phyloP scores from a whole-genome alignment of 35 echinoderm and acorn worm genomes.

The Strongylocentrotus purpuratus region DNA sequence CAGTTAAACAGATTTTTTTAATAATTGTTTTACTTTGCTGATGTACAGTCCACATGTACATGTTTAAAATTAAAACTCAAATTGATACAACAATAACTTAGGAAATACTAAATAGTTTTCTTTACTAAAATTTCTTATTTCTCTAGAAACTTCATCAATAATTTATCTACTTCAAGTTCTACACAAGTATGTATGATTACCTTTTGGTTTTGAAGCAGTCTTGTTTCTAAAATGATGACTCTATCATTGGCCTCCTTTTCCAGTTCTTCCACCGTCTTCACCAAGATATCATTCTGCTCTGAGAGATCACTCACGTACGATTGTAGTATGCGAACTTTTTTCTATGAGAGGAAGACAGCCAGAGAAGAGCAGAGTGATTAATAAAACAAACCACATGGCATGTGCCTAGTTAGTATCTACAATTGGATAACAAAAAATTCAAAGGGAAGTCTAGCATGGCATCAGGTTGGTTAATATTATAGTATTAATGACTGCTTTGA shows the following conservation, averaged over 20 bases:
- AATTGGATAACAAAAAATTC: no score
- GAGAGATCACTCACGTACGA: conserved; percentile 90
- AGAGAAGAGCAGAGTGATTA: background rate
- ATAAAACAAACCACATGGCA: no score
- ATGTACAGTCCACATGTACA: no score
- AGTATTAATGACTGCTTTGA: no score
- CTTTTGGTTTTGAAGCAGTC: conserved; percentile 65
- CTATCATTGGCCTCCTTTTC: conserved; percentile 90
- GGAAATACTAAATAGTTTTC: no score
- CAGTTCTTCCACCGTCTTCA: conserved; percentile 90
- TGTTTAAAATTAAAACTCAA: no score
- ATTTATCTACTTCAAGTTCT: background rate
- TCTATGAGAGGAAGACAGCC: conserved; percentile 52
- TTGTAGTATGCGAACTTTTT: conserved; percentile 86
- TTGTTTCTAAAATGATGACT: conserved; percentile 73
- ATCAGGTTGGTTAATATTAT: no score
- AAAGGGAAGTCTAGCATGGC: no score
- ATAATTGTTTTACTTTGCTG: no score
- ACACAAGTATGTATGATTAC: background rate
- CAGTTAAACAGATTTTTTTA: no score
- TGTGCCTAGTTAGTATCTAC: no score
- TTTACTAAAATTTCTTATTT: background rate
- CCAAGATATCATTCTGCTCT: conserved; percentile 87
- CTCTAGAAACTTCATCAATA: background rate
- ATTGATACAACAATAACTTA: no score